These are phyloP conservation scores for Centropus unirufus DNA, from an alignment of 2,113 vertebrate species.

Conservation along the genomic window DNA sequence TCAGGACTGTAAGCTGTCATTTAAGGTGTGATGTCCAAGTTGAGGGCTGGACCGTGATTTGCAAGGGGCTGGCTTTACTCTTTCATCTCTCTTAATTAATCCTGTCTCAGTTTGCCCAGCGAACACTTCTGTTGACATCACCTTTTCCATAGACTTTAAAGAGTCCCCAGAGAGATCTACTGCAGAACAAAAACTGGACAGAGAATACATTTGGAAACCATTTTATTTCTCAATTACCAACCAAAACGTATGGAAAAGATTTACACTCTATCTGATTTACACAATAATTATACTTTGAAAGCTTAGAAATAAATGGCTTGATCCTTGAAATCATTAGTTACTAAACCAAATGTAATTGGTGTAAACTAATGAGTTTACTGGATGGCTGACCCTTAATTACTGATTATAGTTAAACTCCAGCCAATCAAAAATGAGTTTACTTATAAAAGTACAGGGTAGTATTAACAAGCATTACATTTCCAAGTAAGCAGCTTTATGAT, in stretches of 20 bases:
- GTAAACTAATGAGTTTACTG: slow-evolving; percentile 85
- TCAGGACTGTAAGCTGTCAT: slow-evolving; percentile 60
- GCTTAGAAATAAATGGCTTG: slow-evolving; percentile 83
- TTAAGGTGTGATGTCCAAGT: slow-evolving; percentile 72
- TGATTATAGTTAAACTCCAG: slow-evolving; percentile 82
- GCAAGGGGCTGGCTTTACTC: slow-evolving; percentile 78
- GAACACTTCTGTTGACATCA: slow-evolving; percentile 84
- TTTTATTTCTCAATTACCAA: slow-evolving; percentile 89
- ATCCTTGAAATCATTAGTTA: slow-evolving; percentile 84
- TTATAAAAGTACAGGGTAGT: slow-evolving; percentile 77
- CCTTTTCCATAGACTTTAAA: slow-evolving; percentile 86
- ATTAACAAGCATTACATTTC: slow-evolving; percentile 77
- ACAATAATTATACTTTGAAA: slow-evolving; percentile 86
- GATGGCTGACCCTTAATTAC: slow-evolving; percentile 84
- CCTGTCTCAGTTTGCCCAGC: slow-evolving; percentile 79
- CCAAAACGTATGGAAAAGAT: slow-evolving; percentile 87
- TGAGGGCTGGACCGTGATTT: slow-evolving; percentile 64
- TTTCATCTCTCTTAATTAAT: slow-evolving; percentile 89
- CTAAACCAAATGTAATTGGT: slow-evolving; percentile 85
- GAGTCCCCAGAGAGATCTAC: slow-evolving; percentile 80
- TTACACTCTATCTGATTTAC: slow-evolving; percentile 85
- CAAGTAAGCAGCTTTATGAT: slow-evolving; percentile 81
- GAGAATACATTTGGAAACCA: slow-evolving; percentile 88
- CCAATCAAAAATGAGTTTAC: slow-evolving; percentile 81
- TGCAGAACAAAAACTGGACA: slow-evolving; percentile 82